phyloP scores from a whole-genome alignment of 2,888 invertebrate species.

The Subacronicta megacephala region DNA sequence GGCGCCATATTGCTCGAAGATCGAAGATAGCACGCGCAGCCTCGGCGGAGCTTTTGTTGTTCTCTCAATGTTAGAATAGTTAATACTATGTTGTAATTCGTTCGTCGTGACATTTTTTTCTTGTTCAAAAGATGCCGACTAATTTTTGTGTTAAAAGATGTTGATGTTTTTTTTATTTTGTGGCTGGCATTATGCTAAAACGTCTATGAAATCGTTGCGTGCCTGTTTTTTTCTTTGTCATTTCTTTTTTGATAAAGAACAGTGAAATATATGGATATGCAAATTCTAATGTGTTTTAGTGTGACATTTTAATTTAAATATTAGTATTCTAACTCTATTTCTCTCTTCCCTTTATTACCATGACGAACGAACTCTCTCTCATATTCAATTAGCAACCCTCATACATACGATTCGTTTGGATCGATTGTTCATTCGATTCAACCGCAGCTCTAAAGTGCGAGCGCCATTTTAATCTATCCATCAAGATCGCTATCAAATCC shows the following conservation, averaged over 20 bases:
- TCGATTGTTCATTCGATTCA: constrained; percentile 28
- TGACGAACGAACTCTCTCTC: constrained; percentile 7
- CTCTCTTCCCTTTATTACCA: not conserved
- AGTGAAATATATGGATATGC: not conserved
- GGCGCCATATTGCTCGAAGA: constrained; percentile 75
- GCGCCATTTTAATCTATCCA: constrained; percentile 75
- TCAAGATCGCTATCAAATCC: constrained; percentile 80
- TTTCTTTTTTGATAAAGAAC: not conserved
- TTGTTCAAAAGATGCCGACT: constrained; percentile 23
- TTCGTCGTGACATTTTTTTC: constrained; percentile 32
- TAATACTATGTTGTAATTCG: constrained; percentile 33
- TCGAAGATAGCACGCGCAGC: constrained; percentile 69
- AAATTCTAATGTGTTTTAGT: not conserved
- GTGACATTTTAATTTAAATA: not conserved
- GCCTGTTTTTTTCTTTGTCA: not conserved
- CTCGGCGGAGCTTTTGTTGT: constrained; percentile 49
- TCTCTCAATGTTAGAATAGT: constrained; percentile 45
- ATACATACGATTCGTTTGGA: constrained; percentile 22
- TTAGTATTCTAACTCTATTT: not conserved
- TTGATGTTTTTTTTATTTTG: not conserved
- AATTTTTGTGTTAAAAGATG: constrained; percentile 12
- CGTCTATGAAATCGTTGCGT: not conserved
- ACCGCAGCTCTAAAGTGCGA: constrained; percentile 59
- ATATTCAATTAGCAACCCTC: constrained; percentile 23
- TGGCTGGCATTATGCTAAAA: not conserved